Base-by-base conservation (phyloP, 1,140 invertebrate genomes). In the Penaeus indicus region DNA sequence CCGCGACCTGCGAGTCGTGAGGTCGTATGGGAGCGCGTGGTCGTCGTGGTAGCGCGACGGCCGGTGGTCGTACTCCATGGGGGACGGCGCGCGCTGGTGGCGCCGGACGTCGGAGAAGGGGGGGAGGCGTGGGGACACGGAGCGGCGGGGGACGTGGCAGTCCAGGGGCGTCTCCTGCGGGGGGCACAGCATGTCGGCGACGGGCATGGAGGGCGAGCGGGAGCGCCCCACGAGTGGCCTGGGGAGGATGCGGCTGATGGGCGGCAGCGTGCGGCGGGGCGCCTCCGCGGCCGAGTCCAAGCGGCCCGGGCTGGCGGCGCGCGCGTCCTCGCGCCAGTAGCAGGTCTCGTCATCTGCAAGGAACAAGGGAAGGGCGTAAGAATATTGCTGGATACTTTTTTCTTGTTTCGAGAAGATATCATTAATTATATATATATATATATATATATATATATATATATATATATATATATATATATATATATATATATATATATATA, bases 221-320 rank as follows among this genome's bases (percentile, higher is more conserved):
- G 88, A 60, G 38, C 88, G 84, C 60, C 82, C 75, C 83, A 89
- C 38, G 90, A 77, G 80, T 75, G 91, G 91, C 90, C 92, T 91
- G 90, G 92, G 92, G 90, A 91, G 92, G 91, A 92, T 90, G 91
- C 90, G 91, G 91, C 92, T 91, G 91, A 91, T 92, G 90, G 90
- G 91, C 85, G 91, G 90, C 69, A 89, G 78, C 60, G 38, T 69
- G 67, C 67, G 79, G 25, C 80, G 86, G 4, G 79, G 79, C 7
- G 79, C 79, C 5, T 82, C 79, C 19, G 32, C 77, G 25, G 79
- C 27, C 38, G 84, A n/a, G 47, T 88, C 86, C 63, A 88, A 69
- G 67, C 64, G 61, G 19, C 64, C 25, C 25, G 86, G 86, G 64
- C 86, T 88, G 79, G 64, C 64, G n/a, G 80, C 42, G 18, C 80